Evolutionary conservation across 1,140 invertebrate genomes (phyloP).

Genomic region (Scaptomyza pallida): DNA sequence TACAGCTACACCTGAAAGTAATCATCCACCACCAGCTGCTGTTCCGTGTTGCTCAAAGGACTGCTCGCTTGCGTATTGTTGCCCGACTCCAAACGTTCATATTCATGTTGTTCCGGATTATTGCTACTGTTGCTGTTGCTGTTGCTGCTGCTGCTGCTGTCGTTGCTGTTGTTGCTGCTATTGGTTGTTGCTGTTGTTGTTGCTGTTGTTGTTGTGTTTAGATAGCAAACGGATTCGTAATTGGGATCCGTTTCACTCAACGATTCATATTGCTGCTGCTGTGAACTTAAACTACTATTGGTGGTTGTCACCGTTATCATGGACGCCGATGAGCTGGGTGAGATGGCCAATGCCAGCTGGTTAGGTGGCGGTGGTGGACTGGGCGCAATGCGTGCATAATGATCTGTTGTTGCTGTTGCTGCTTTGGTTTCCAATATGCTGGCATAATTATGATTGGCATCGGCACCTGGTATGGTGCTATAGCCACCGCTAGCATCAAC

Average conservation of each 20-base stretch:
- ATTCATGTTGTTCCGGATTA: conserved; percentile 57
- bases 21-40: conserved; percentile 69
- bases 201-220: conserved; percentile 56
- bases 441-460: conserved; percentile 82
- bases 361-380: too few relatives aligned
- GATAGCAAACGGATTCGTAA: conserved; percentile 88
- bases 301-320: conserved; percentile 65
- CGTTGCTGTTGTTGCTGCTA: conserved; percentile 18
- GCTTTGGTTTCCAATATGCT: conserved; percentile 78
- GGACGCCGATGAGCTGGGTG: conserved; percentile 56
- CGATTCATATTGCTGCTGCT: conserved; percentile 87
- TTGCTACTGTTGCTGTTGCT: conserved; percentile 19
- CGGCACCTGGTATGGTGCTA: conserved; percentile 75
- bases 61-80: conserved; percentile 70
- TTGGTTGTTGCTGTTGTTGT: conserved; percentile 40
- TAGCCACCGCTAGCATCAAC: conserved; percentile 64
- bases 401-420: conserved; percentile 43
- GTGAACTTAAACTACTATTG: conserved; percentile 52
- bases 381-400: conserved; percentile 76
- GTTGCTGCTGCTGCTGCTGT: conserved; percentile 35
- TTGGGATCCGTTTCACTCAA: conserved; percentile 91
- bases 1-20: conserved; percentile 75
- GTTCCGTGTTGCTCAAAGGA: conserved; percentile 57
- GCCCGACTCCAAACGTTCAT: conserved; percentile 73
- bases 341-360: too few relatives aligned